Evolutionary conservation across 2,113 vertebrate genomes (phyloP).

Genomic region (Neotoma lepida): DNA sequence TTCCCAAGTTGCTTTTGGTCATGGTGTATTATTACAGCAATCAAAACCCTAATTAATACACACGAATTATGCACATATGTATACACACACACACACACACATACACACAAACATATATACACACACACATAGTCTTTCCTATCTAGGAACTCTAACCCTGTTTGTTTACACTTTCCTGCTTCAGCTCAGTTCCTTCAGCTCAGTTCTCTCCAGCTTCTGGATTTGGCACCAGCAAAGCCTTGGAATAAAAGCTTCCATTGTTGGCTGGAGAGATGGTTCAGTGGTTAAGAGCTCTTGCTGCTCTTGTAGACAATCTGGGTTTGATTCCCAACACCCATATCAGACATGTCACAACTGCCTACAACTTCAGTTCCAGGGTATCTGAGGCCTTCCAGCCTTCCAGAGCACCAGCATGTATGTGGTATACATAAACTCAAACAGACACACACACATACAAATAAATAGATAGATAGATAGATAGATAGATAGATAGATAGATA

Average conservation of each 20-base stretch:
- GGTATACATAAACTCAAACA: not conserved
- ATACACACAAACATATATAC: not conserved
- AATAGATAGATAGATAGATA: too few relatives aligned
- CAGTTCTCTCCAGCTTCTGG: slow-evolving; percentile 16
- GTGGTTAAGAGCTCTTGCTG: not conserved
- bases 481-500: too few relatives aligned
- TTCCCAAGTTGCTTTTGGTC: not conserved
- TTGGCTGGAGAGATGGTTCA: not conserved
- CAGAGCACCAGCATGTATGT: not conserved
- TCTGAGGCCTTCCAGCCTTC: not conserved
- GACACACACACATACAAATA: not conserved
- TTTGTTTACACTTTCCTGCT: slow-evolving; percentile 34
- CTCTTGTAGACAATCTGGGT: not conserved
- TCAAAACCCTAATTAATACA: not conserved
- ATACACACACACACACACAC: not conserved
- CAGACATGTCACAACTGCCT: not conserved
- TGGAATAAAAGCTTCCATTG: not conserved
- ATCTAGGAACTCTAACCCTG: not conserved
- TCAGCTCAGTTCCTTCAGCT: slow-evolving; percentile 2
- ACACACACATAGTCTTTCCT: not conserved
- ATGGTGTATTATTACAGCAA: not conserved
- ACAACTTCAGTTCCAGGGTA: not conserved
- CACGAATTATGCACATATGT: not conserved
- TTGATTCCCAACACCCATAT: not conserved
- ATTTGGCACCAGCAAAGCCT: not conserved